A percentile compares a stretch with the other conserved stretches of the same genome.
Evolutionary conservation across 2,888 invertebrate genomes (phyloP).

Genomic region (Cephonodes hylas): DNA sequence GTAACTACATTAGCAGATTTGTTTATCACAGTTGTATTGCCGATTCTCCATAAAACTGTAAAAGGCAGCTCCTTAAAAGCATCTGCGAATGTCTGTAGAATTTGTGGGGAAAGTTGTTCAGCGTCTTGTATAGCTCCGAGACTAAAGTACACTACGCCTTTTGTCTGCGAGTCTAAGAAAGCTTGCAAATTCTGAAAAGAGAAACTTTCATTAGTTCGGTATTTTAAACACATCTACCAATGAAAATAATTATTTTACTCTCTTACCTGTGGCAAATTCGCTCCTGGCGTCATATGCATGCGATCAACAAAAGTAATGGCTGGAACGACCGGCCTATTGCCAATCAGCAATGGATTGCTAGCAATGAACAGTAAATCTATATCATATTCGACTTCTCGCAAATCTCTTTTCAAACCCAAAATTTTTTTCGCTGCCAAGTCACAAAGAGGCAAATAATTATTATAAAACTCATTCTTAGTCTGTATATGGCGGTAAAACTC

Average conservation of each 20-base stretch:
- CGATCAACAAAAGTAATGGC: slow-evolving; percentile 62
- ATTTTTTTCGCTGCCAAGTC: slow-evolving; percentile 65
- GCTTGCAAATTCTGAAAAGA: slow-evolving; percentile 56
- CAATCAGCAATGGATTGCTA: slow-evolving; percentile 58
- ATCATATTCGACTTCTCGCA: slow-evolving; percentile 64
- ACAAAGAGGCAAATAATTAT: slow-evolving; percentile 56
- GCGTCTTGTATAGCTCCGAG: slow-evolving; percentile 75
- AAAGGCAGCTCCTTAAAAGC: slow-evolving; percentile 73
- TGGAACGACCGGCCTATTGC: slow-evolving; percentile 66
- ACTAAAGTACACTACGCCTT: slow-evolving; percentile 75
- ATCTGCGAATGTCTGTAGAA: slow-evolving; percentile 61
- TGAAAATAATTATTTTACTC: background rate
- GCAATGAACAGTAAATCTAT: slow-evolving; percentile 70
- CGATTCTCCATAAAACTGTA: slow-evolving; percentile 78
- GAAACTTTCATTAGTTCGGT: background rate
- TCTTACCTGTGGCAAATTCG: slow-evolving; percentile 55
- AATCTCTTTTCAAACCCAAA: slow-evolving; percentile 53
- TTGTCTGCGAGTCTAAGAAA: slow-evolving; percentile 59
- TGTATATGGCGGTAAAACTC: slow-evolving; percentile 58
- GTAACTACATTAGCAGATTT: slow-evolving; percentile 69
- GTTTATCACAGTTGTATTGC: slow-evolving; percentile 59
- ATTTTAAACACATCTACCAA: background rate
- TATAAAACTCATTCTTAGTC: slow-evolving; percentile 61
- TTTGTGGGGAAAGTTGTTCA: slow-evolving; percentile 57
- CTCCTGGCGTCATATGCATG: slow-evolving; percentile 63